Evolutionary conservation across 1,140 invertebrate species (phyloP).

Genomic region (Phortica variegata): DNA sequence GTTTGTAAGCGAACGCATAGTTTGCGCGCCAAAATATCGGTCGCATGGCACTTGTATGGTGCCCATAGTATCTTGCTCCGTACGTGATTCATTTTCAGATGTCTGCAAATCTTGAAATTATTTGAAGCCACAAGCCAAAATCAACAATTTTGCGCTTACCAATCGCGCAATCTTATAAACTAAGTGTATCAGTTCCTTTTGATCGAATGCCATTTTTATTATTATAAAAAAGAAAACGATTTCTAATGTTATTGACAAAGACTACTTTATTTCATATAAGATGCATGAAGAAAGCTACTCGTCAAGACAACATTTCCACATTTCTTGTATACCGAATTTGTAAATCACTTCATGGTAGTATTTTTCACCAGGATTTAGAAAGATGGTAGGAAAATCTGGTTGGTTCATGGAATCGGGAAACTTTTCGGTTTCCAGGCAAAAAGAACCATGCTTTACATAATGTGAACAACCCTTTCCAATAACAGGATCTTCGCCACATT

Average conservation of each 20-base stretch:
- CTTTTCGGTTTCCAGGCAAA: slow-evolving; percentile 90
- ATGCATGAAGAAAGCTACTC: too few relatives aligned
- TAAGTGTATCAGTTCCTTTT: slow-evolving; percentile 32
- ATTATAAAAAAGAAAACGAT: too few relatives aligned
- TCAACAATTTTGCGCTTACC: neutral
- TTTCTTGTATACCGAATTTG: slow-evolving; percentile 62
- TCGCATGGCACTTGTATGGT: slow-evolving; percentile 87
- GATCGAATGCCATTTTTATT: slow-evolving; percentile 38
- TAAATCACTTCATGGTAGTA: slow-evolving; percentile 67
- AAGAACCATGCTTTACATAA: slow-evolving; percentile 66
- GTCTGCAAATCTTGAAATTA: slow-evolving; percentile 3
- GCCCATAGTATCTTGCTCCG: slow-evolving; percentile 89
- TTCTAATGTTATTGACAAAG: neutral
- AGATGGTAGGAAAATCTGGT: slow-evolving; percentile 31
- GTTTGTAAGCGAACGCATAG: slow-evolving; percentile 89
- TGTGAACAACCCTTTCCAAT: slow-evolving; percentile 37
- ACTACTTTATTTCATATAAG: slow-evolving; percentile 11
- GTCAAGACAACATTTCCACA: slow-evolving; percentile 41
- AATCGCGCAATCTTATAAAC: slow-evolving; percentile 37
- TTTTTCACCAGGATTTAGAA: slow-evolving; percentile 67
- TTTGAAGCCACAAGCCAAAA: too few relatives aligned
- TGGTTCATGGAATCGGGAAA: slow-evolving; percentile 89
- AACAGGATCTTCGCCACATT: slow-evolving; percentile 29
- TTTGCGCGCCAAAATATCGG: slow-evolving; percentile 96
- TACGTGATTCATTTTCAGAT: slow-evolving; percentile 59